Evolutionary conservation across 2,113 vertebrate species (phyloP).

Genomic region (Maccullochella peelii): DNA sequence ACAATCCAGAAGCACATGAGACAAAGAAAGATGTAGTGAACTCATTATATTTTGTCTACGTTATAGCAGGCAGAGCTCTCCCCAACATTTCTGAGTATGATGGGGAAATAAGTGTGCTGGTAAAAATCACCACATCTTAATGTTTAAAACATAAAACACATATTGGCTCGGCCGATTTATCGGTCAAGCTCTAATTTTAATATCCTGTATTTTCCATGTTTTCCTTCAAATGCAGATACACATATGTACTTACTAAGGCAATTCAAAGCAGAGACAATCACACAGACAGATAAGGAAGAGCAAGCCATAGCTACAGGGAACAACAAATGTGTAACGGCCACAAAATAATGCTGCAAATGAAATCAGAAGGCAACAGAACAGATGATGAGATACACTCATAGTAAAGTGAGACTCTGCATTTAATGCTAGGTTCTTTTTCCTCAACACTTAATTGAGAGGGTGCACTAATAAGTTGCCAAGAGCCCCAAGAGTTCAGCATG

Average conservation of each 20-base stretch:
- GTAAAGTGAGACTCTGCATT: not conserved
- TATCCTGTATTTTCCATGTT: not conserved
- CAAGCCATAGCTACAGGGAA: constrained; percentile 50
- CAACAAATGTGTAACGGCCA: constrained; percentile 15
- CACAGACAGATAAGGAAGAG: constrained; percentile 49
- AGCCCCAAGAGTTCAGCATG: not conserved
- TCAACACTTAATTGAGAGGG: not conserved
- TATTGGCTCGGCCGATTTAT: no score
- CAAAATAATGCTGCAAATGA: constrained; percentile 52
- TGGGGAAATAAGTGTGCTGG: not conserved
- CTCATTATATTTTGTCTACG: not conserved
- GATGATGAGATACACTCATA: constrained; percentile 31
- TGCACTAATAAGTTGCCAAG: not conserved
- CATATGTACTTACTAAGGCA: not conserved
- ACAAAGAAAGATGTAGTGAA: not conserved
- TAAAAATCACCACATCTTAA: not conserved
- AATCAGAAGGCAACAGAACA: constrained; percentile 53
- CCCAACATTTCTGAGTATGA: no score
- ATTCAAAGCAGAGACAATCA: constrained; percentile 50
- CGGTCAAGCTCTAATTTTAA: not conserved
- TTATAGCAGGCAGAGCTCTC: constrained; percentile 1
- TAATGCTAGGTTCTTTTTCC: not conserved
- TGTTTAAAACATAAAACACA: constrained; percentile 16
- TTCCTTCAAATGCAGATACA: not conserved
- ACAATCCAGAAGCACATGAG: not conserved